Evolutionary conservation across 2,888 invertebrate genomes (phyloP), one percentile per base, ranked within the genome.

Genomic region (Pteria penguin): DNA sequence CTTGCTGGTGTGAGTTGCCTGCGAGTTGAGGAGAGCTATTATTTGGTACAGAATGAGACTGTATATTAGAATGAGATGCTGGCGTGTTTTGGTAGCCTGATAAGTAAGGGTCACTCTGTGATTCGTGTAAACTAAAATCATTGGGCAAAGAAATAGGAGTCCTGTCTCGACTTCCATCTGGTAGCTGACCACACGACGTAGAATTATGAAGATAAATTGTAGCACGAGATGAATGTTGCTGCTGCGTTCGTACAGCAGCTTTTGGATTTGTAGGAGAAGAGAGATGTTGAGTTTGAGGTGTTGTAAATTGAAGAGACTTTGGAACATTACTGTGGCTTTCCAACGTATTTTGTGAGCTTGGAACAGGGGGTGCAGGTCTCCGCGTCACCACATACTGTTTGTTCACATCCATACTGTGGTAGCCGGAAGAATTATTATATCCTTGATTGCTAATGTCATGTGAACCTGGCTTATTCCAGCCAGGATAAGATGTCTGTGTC

Each of bases 221-320:
- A 45, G 81, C 76, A 63, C 81, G 82, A 55, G 84, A 81, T 55
- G 78, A 78, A 62, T 84, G 81, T 60, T 80, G 80, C 33, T 75
- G 60, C 14, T 70, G 72, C n/a, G 36, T 60, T n/a, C 22, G 5
- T 33, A n/a, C 36, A 22, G 57, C 45, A 22, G 45, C 57, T 31
- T 57, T 45, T 32, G 60, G 70, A 24, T 31, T 70, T 45, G 70
- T 61, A 26, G 71, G 71, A 11, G 29, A 63, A 22, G 74, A 78
- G 11, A 54, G 52, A 33, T 62, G 61, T 54, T 70, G 76, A 62
- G 72, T 77, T 36, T 36, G 14, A 18, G 70, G 45, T n/a, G 65
- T 58, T 18, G 36, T 33, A 11, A 33, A 69, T 63, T 71, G 76
- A 18, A 67, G 66, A 33, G 70, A 18, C 24, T 4, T 55, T 26